A percentile compares a stretch with the other conserved stretches of the same genome.
Conservation (phyloP, 2,888 invertebrate species). For the Ichneumoninae sp. region DNA sequence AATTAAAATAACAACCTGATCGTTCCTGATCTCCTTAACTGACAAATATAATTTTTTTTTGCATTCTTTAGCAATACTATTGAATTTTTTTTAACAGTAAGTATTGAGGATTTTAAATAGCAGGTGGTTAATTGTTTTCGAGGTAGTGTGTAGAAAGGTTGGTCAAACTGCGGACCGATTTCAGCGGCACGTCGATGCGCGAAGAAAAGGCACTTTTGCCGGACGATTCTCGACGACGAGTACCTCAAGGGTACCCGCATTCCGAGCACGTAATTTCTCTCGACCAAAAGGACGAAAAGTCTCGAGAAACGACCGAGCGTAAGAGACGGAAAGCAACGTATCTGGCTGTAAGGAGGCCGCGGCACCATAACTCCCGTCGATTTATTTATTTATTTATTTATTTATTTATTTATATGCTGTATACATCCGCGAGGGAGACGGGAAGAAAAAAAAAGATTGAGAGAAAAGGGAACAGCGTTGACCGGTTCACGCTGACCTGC, state of each 20-base stretch:
- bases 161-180: neutral
- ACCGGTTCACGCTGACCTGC: slow-evolving; percentile 40
- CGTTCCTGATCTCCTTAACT: too few relatives aligned
- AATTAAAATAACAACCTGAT: too few relatives aligned
- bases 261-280: slow-evolving; percentile 70
- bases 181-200: neutral
- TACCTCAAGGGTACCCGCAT: slow-evolving; percentile 73
- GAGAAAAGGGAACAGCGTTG: slow-evolving; percentile 33
- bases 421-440: neutral
- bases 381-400: slow-evolving; percentile 26
- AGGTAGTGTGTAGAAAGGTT: neutral
- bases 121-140: neutral
- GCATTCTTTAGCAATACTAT: too few relatives aligned
- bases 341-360: slow-evolving; percentile 46
- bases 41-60: neutral
- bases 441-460: neutral
- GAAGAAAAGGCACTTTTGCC: neutral
- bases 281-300: slow-evolving; percentile 69
- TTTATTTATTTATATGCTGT: slow-evolving; percentile 14
- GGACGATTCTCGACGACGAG: slow-evolving; percentile 7
- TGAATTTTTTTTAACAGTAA: neutral
- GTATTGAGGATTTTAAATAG: neutral
- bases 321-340: slow-evolving; percentile 16
- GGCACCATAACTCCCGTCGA: slow-evolving; percentile 53
- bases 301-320: neutral